Percentiles rank a stretch among this genome's conserved stretches.
phyloP scores from a whole-genome alignment of 2,797 vertebrate genomes.

The Peromyscus nudipes region DNA sequence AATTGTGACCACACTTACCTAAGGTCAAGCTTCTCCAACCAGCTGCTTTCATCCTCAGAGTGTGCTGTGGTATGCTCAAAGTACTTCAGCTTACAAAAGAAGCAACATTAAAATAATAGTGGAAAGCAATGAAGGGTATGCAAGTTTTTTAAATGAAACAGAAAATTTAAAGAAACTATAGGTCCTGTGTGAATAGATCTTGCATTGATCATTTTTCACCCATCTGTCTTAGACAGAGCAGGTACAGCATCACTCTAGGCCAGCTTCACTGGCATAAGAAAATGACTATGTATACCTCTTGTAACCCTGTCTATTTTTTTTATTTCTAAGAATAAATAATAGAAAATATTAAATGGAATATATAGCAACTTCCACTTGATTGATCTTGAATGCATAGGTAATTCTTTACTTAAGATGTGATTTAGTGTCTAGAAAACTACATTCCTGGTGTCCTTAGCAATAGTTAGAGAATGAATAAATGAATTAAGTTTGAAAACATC shows the following conservation, averaged over 20 bases:
- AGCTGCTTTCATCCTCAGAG: neutral
- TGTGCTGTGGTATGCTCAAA: neutral
- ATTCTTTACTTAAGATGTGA: neutral
- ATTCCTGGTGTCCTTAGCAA: neutral
- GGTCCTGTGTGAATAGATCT: neutral
- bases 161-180: neutral
- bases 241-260: neutral
- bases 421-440: conserved; percentile 6
- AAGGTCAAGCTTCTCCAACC: neutral
- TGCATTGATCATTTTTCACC: neutral
- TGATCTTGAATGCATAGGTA: neutral
- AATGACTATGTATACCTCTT: neutral
- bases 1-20: neutral
- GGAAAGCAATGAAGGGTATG: neutral
- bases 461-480: neutral
- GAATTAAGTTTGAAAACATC: neutral
- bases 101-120: neutral
- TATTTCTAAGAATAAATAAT: conserved; percentile 32
- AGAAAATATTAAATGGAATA: neutral
- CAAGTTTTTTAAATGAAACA: neutral
- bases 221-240: neutral
- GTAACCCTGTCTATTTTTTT: neutral
- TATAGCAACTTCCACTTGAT: neutral
- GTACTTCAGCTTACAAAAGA: conserved; percentile 24
- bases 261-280: neutral